Conservation (phyloP, 2,888 invertebrate species). For the Hanleya hanleyi region DNA sequence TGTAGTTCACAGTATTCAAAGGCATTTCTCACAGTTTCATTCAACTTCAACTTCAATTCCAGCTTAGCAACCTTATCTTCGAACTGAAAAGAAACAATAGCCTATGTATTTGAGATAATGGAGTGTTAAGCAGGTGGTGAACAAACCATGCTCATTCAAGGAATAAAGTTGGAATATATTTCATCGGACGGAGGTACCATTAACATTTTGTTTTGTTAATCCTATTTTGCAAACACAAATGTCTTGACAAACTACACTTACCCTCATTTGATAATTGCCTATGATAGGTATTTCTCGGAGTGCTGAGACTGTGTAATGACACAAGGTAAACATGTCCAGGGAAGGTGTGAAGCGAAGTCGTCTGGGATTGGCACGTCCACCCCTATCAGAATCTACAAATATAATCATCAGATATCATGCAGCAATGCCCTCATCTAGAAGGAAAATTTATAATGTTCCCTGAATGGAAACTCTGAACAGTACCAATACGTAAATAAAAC, state of each 20-base stretch:
- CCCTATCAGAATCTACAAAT: not conserved
- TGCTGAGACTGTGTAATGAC: conserved; percentile 59
- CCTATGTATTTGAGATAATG: too few species aligned
- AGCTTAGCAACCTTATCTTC: conserved; percentile 29
- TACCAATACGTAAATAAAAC: too few species aligned
- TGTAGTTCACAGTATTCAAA: conserved; percentile 69
- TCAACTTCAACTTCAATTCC: conserved; percentile 50
- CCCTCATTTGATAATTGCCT: conserved; percentile 66
- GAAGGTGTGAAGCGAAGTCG: conserved; percentile 64
- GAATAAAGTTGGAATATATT: not conserved
- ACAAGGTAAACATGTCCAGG: conserved; percentile 57
- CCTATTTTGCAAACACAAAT: too few species aligned
- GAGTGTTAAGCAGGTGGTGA: too few species aligned
- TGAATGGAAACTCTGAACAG: too few species aligned
- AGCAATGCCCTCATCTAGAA: too few species aligned
- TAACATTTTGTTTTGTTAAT: too few species aligned
- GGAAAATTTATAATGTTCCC: too few species aligned
- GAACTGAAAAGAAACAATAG: conserved; percentile 44
- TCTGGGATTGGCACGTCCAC: conserved; percentile 43
- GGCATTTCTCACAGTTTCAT: conserved; percentile 55
- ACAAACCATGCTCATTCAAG: not conserved
- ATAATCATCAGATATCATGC: too few species aligned
- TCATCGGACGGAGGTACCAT: too few species aligned
- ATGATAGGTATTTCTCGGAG: conserved; percentile 57
- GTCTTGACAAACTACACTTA: conserved; percentile 34